These are phyloP conservation scores for Cydia pomonella DNA, from an alignment of 1,140 invertebrate genomes.

Conservation along the genomic window DNA sequence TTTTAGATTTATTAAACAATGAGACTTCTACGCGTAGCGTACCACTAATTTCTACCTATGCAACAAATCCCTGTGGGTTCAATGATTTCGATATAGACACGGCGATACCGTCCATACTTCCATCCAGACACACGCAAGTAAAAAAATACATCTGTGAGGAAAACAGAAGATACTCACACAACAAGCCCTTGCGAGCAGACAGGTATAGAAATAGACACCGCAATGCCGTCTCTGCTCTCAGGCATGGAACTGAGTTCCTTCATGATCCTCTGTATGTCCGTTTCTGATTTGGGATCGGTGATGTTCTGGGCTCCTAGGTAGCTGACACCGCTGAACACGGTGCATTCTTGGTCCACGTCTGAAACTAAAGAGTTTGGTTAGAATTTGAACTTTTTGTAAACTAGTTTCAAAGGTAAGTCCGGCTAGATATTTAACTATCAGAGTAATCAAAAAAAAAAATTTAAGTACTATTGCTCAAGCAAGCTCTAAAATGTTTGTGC, in stretches of 20 bases:
- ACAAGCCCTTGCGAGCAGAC: slow-evolving; percentile 92
- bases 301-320: slow-evolving; percentile 97
- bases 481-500: too few relatives aligned
- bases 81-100: slow-evolving; percentile 95
- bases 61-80: slow-evolving; percentile 91
- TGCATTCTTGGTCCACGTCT: slow-evolving; percentile 92
- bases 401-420: too few relatives aligned
- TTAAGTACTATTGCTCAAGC: too few relatives aligned
- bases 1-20: too few relatives aligned
- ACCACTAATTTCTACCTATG: slow-evolving; percentile 83
- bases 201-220: slow-evolving; percentile 95
- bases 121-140: slow-evolving; percentile 33
- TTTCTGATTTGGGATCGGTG: slow-evolving; percentile 95
- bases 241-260: slow-evolving; percentile 85
- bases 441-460: too few relatives aligned
- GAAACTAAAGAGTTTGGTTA: slow-evolving; percentile 72
- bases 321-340: slow-evolving; percentile 95
- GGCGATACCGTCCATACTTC: slow-evolving; percentile 88
- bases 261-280: slow-evolving; percentile 98
- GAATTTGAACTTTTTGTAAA: background rate
- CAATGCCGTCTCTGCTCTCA: slow-evolving; percentile 89
- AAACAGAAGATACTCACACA: slow-evolving; percentile 82
- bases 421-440: too few relatives aligned
- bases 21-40: too few relatives aligned
- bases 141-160: too few relatives aligned